Percentiles rank a stretch among this genome's conserved stretches.
Conservation (phyloP, 2,888 invertebrate genomes). For the Tanaodytes sp. region DNA sequence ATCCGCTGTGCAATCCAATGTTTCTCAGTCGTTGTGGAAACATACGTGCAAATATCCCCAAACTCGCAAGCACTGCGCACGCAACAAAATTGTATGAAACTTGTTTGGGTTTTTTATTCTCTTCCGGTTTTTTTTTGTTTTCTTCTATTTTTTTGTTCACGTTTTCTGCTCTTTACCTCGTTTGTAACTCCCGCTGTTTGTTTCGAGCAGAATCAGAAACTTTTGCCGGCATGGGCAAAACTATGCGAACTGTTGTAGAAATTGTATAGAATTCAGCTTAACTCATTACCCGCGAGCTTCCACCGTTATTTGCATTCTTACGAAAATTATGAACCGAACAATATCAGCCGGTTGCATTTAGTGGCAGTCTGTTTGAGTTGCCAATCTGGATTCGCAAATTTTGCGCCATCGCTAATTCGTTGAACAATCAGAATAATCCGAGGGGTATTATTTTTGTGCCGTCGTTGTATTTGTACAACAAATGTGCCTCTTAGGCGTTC, state of each 20-base stretch:
- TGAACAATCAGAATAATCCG: too few relatives aligned
- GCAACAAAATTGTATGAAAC: conserved; percentile 47
- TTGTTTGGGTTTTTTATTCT: conserved; percentile 37
- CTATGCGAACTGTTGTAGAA: conserved; percentile 42
- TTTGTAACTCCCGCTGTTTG: conserved; percentile 46
- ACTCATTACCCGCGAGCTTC: conserved; percentile 41
- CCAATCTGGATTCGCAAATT: too few relatives aligned
- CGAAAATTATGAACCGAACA: conserved; percentile 26
- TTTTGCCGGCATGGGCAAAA: conserved; percentile 38
- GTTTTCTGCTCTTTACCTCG: conserved; percentile 48
- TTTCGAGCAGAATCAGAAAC: conserved; percentile 42
- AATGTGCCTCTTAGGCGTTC: too few relatives aligned
- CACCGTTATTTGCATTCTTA: conserved; percentile 36
- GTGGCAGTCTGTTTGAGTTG: conserved; percentile 34
- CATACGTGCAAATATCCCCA: conserved; percentile 31
- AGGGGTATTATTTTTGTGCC: too few relatives aligned
- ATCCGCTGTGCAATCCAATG: conserved; percentile 33
- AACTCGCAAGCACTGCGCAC: conserved; percentile 33
- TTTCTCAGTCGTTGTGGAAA: conserved; percentile 44
- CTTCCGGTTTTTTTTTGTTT: too few relatives aligned
- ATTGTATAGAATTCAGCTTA: conserved; percentile 47
- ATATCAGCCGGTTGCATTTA: conserved; percentile 18
- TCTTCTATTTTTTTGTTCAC: too few relatives aligned
- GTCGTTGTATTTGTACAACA: too few relatives aligned
- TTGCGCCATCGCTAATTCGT: too few relatives aligned